A percentile compares a stretch with the other conserved stretches of the same genome.
These are phyloP conservation scores for Dendrolimus punctatus DNA, from an alignment of 1,140 invertebrate genomes.

Conservation along the genomic window DNA sequence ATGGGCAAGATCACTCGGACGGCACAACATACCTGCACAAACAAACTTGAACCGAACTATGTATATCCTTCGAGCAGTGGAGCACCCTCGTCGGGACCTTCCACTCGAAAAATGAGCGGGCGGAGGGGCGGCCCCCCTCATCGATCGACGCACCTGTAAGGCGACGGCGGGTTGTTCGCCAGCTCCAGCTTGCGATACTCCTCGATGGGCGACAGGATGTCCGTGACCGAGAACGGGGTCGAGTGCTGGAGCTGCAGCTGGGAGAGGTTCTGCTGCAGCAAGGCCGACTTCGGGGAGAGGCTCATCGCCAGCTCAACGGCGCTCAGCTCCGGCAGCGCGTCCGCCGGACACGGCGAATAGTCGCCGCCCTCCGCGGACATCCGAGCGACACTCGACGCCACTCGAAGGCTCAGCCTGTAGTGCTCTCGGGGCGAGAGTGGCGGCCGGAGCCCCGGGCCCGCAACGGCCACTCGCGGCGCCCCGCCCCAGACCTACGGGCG, in stretches of 20 bases:
- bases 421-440: constrained; percentile 66
- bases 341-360: constrained; percentile 68
- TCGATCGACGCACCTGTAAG: constrained; percentile 76
- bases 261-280: constrained; percentile 70
- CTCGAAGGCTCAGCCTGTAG: constrained; percentile 67
- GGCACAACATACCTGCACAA: constrained; percentile 68
- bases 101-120: constrained; percentile 63
- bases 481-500: constrained; percentile 22
- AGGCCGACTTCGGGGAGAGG: constrained; percentile 83
- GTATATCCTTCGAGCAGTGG: constrained; percentile 55
- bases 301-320: constrained; percentile 92
- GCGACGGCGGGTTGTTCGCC: constrained; percentile 78
- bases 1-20: constrained; percentile 57
- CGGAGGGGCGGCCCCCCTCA: constrained; percentile 42
- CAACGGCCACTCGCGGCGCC: constrained; percentile 29
- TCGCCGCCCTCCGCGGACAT: constrained; percentile 68
- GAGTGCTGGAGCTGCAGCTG: constrained; percentile 80
- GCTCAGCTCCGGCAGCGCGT: constrained; percentile 83
- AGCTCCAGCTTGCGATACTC: constrained; percentile 91
- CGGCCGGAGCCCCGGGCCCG: constrained; percentile 43
- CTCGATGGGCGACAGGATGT: constrained; percentile 95
- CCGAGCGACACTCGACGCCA: constrained; percentile 64
- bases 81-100: constrained; percentile 62
- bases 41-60: constrained; percentile 65
- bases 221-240: constrained; percentile 95